phyloP scores from a whole-genome alignment of 2,113 vertebrate species.

The Nibea coibor region DNA sequence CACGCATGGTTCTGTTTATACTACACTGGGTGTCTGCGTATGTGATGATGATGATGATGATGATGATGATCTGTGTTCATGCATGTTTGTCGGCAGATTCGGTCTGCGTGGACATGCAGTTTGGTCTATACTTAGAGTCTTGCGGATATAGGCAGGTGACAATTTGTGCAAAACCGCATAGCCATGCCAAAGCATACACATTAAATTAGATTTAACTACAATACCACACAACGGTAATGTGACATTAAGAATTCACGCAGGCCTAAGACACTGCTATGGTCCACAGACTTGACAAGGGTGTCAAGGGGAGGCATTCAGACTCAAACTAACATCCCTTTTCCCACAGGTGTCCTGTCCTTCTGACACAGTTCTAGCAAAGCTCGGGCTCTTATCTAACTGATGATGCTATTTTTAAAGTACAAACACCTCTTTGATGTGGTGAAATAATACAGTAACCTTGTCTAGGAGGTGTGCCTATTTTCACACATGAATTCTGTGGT shows the following conservation, averaged over 20 bases:
- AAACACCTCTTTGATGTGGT: not conserved
- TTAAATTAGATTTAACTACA: not conserved
- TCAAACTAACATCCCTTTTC: no score
- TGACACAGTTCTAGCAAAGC: not conserved
- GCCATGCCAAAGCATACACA: no score
- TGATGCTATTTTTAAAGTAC: constrained; percentile 8
- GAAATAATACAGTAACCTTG: not conserved
- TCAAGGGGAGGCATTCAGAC: no score
- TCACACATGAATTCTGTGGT: constrained; percentile 7
- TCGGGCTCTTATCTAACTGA: not conserved
- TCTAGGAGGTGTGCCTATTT: not conserved
- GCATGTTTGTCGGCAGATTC: not conserved
- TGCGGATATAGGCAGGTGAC: not conserved
- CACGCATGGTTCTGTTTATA: not conserved
- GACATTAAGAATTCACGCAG: not conserved
- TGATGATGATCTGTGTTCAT: not conserved
- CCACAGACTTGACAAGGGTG: no score
- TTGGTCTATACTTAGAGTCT: not conserved
- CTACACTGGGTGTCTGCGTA: not conserved
- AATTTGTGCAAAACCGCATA: not conserved
- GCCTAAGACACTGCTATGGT: no score
- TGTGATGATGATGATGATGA: no score
- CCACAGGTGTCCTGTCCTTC: no score
- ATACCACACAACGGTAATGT: not conserved
- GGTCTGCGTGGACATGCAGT: not conserved